Evolutionary conservation across 1,140 invertebrate species (phyloP).

Genomic region (Paraescarpia echinospica): DNA sequence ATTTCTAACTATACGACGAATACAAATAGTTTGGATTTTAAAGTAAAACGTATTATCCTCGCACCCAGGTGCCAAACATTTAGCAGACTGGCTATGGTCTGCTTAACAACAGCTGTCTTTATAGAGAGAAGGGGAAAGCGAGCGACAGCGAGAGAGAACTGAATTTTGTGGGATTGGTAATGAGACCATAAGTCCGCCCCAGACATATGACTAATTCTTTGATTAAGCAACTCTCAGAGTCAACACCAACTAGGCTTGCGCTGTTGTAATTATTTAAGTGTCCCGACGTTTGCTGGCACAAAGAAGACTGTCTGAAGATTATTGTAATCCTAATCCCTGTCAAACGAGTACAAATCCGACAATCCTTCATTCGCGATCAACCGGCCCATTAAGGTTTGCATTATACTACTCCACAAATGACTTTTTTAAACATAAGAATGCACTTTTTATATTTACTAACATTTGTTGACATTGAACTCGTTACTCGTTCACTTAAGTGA

Average conservation of each 20-base stretch:
- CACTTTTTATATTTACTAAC: background rate
- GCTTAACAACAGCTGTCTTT: too few species aligned
- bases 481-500: background rate
- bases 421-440: background rate
- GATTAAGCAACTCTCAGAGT: background rate
- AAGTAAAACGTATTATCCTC: too few species aligned
- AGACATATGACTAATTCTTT: background rate
- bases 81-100: too few species aligned
- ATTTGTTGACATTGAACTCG: background rate
- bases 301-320: background rate
- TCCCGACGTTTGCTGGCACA: background rate
- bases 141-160: too few species aligned
- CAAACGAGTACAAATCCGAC: background rate
- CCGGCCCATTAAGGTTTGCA: background rate
- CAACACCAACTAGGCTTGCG: background rate
- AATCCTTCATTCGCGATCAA: background rate
- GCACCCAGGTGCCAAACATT: too few species aligned
- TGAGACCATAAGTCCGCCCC: too few species aligned
- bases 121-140: too few species aligned
- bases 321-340: background rate
- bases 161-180: too few species aligned
- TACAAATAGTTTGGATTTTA: too few species aligned
- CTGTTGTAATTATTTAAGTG: background rate
- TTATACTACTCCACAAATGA: background rate
- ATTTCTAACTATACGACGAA: too few species aligned